A percentile compares a stretch with the other conserved stretches of the same genome.
Conservation (phyloP, 1,140 invertebrate species). For the Conopomorpha cramerella region DNA sequence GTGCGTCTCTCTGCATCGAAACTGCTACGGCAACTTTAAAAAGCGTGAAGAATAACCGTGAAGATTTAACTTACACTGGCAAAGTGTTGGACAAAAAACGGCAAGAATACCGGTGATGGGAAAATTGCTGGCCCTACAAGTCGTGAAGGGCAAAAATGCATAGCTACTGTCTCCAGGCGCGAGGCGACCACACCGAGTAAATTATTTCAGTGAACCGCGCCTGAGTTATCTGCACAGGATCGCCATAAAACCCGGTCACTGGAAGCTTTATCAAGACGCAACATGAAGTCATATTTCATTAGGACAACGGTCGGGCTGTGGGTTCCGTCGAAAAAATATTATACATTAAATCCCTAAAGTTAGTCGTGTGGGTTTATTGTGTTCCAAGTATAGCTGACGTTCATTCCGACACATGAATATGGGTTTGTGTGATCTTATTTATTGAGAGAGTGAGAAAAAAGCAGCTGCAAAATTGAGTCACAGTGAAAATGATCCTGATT, state of each 20-base stretch:
- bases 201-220: slow-evolving; percentile 33
- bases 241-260: slow-evolving; percentile 40
- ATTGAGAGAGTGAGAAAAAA: too few species aligned
- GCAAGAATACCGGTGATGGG: too few species aligned
- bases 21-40: too few species aligned
- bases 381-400: slow-evolving; percentile 26
- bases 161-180: slow-evolving; percentile 26
- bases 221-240: slow-evolving; percentile 33
- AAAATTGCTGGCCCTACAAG: too few species aligned
- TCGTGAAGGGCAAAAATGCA: too few species aligned
- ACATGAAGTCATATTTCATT: slow-evolving; percentile 48
- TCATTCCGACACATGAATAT: slow-evolving; percentile 29
- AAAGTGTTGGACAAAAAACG: too few species aligned
- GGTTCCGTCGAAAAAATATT: slow-evolving; percentile 38
- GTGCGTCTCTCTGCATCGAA: too few species aligned
- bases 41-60: too few species aligned
- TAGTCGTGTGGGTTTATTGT: slow-evolving; percentile 25
- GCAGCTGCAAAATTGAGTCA: slow-evolving; percentile 17
- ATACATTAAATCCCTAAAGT: slow-evolving; percentile 41
- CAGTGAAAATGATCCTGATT: slow-evolving; percentile 15
- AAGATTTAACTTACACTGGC: too few species aligned
- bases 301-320: slow-evolving; percentile 25
- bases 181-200: slow-evolving; percentile 34
- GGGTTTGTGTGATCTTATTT: too few species aligned
- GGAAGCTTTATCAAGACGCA: slow-evolving; percentile 41